Evolutionary conservation across 2,797 vertebrate species (phyloP).

Genomic region (Pipistrellus kuhlii): DNA sequence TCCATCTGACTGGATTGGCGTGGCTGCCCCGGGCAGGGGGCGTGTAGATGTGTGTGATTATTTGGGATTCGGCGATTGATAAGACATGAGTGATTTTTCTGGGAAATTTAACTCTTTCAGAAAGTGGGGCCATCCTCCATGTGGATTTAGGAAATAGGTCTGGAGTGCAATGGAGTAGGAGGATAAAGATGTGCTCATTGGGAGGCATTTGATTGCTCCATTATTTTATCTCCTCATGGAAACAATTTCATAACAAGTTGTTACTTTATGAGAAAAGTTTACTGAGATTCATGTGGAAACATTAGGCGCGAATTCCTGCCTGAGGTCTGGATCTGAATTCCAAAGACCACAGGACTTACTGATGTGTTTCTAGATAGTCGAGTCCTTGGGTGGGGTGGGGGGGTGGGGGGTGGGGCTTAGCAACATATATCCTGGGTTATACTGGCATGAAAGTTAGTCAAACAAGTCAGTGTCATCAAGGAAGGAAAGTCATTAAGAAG

Average conservation of each 20-base stretch:
- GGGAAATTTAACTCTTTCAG: conserved; percentile 19
- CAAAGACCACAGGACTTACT: neutral
- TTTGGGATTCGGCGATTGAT: neutral
- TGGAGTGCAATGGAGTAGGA: fast-evolving
- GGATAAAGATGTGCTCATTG: neutral
- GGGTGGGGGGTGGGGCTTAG: neutral
- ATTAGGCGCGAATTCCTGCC: neutral
- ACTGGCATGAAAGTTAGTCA: neutral
- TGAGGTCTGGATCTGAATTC: neutral
- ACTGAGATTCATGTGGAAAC: neutral
- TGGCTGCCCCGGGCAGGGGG: conserved; percentile 23
- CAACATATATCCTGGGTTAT: conserved; percentile 1
- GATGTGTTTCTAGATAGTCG: neutral
- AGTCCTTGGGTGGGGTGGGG: neutral
- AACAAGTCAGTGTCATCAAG: neutral
- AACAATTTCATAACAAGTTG: neutral
- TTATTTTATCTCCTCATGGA: neutral
- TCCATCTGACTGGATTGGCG: conserved; percentile 72
- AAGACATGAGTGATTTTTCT: neutral
- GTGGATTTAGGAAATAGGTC: neutral
- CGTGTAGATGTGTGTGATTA: neutral
- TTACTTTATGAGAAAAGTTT: neutral
- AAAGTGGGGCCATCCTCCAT: neutral
- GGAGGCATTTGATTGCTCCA: neutral
- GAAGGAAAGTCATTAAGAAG: neutral